Base-by-base conservation (phyloP, 1,140 invertebrate genomes). In the Bilobella aurantiaca region DNA sequence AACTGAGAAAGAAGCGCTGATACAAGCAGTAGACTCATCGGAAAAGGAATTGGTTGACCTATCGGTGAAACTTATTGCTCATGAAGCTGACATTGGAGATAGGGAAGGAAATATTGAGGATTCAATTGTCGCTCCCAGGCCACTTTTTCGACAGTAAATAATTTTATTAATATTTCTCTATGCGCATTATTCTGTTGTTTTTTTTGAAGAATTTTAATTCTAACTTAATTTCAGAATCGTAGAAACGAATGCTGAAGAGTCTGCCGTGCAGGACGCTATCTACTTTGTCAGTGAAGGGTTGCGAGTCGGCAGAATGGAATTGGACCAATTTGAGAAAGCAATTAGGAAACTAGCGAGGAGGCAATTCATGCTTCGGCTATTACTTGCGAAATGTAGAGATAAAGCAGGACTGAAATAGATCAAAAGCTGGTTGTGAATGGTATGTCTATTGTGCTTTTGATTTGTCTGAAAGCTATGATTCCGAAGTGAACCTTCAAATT, bases 201-300 rank as follows among this genome's bases (percentile, higher is more conserved):
- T n/a, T n/a, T n/a, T n/a, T n/a, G n/a, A n/a, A 56, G 25, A 27
- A 1, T 46, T 42, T n/a, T 59, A 23, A 21, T 1, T 46, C 31
- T 57, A 21, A 59, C 18, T 58, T 57, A 18, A 32, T 70, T 74
- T 1, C 72, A 92, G 89, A 76, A 85, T 99, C 75, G 78, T 99
- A 29, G 93, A 92, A 80, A 86, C 93, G 31, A 98, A 93, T 84
- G 93, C 93, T 59, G 94, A 98, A 79, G 96, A 99, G 81, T 92
- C 94, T 73, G 94, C 96, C 14, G 87, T 91, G 58, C 96, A 98
- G 81, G 96, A 99, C 83, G 90, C 93, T 58, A 96, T 99, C 74
- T 99, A 98, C 78, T 96, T 95, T 77, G 86, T 99, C 75, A 93
- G 93, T 18, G 93, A 98, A 81, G 96, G 92, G 28, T 78, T 99